A percentile compares a stretch with the other conserved stretches of the same genome.
phyloP scores from a whole-genome alignment of 2,888 invertebrate genomes.

The Patella depressa region DNA sequence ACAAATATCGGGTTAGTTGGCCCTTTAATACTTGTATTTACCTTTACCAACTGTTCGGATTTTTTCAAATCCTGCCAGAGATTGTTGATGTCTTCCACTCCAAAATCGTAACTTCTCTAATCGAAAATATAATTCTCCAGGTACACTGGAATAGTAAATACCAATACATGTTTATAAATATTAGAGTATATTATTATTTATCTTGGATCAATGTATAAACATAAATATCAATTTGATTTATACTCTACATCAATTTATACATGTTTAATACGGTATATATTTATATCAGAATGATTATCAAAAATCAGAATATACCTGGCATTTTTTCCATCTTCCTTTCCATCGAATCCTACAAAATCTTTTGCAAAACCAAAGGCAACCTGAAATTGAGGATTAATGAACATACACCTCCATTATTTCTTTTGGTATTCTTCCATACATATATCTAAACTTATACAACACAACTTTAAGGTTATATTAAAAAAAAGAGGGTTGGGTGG shows the following conservation, averaged over 20 bases:
- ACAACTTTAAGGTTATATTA: too few relatives aligned
- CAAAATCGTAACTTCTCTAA: constrained; percentile 63
- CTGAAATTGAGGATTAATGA: neutral
- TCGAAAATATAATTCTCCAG: constrained; percentile 68
- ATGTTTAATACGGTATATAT: too few relatives aligned
- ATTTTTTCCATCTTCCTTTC: too few relatives aligned
- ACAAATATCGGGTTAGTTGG: too few relatives aligned
- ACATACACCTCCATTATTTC: too few relatives aligned
- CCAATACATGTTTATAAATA: neutral
- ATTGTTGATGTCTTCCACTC: constrained; percentile 64
- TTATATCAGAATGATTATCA: too few relatives aligned
- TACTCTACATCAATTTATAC: too few relatives aligned
- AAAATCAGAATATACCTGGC: too few relatives aligned
- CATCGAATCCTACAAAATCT: constrained; percentile 5
- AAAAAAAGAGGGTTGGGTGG: too few relatives aligned
- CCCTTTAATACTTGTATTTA: constrained; percentile 50
- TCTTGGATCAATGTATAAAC: neutral
- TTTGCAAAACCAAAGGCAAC: neutral
- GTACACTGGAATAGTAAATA: constrained; percentile 33
- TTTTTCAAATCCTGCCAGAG: constrained; percentile 75
- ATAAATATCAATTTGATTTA: neutral
- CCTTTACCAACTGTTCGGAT: constrained; percentile 78
- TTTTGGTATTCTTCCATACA: too few relatives aligned
- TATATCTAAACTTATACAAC: too few relatives aligned
- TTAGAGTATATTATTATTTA: neutral